Conservation (phyloP, 2,797 vertebrate species). For the Phataginus tricuspis region DNA sequence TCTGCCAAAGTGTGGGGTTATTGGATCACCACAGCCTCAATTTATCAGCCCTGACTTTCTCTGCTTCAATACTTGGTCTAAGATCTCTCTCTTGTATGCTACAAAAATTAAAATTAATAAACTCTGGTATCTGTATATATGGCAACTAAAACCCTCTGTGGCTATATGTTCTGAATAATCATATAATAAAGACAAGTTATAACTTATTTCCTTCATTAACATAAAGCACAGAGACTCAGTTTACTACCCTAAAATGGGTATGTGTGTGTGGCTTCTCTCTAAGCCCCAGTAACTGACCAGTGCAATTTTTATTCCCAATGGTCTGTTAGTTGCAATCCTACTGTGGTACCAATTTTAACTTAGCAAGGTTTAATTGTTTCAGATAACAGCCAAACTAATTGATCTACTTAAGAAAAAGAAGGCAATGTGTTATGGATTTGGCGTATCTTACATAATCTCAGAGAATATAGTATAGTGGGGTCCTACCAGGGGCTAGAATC, state of each 20-base stretch:
- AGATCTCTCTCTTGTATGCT: not conserved
- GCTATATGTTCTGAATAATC: not conserved
- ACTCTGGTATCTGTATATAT: not conserved
- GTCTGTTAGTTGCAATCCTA: not conserved
- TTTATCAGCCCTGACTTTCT: not conserved
- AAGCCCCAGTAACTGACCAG: not conserved
- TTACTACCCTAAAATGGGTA: not conserved
- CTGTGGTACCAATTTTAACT: not conserved
- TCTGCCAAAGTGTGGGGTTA: not conserved
- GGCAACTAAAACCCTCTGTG: not conserved
- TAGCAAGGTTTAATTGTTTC: not conserved
- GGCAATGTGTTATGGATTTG: not conserved
- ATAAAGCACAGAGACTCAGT: not conserved
- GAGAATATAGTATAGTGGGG: not conserved
- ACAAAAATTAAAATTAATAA: slow-evolving; percentile 1
- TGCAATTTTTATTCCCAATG: not conserved
- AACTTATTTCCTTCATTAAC: not conserved
- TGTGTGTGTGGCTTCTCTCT: not conserved
- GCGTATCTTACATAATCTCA: not conserved
- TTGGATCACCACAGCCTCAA: not conserved
- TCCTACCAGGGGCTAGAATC: not conserved
- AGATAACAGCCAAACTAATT: not conserved
- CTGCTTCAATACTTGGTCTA: not conserved
- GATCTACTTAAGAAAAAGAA: slow-evolving; percentile 12
- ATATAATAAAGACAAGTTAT: not conserved